phyloP scores from a whole-genome alignment of 2,797 vertebrate genomes.

The Hylomyscus alleni region DNA sequence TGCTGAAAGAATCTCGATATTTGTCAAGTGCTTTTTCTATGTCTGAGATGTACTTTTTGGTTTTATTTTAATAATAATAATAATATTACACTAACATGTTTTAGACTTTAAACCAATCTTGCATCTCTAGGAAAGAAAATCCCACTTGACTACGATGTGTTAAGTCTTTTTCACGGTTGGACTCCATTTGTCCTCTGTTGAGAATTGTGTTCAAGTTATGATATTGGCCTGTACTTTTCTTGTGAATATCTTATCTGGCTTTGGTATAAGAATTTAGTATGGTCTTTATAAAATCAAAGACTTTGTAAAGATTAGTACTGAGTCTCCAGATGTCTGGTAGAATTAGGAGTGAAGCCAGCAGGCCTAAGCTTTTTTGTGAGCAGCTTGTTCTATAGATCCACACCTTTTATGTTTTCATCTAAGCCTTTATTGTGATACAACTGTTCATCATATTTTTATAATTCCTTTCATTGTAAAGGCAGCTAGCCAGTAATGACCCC shows the following conservation, averaged over 20 bases:
- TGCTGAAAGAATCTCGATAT: constrained; percentile 29
- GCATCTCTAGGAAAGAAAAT: constrained; percentile 14
- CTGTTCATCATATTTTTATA: background rate
- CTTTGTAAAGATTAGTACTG: background rate
- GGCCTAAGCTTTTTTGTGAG: background rate
- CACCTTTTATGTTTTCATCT: constrained; percentile 27
- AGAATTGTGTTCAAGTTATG: constrained; percentile 15
- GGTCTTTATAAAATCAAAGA: constrained; percentile 31
- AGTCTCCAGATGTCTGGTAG: constrained; percentile 22
- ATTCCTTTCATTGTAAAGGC: background rate
- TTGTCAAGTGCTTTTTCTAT: constrained; percentile 45
- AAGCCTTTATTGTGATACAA: background rate
- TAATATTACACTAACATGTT: constrained; percentile 19
- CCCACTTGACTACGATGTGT: background rate
- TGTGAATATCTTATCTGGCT: background rate
- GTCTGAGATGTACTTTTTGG: background rate
- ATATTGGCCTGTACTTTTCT: background rate
- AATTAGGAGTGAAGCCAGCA: constrained; percentile 41
- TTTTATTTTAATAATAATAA: constrained; percentile 24
- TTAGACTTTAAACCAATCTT: constrained; percentile 37
- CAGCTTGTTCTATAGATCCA: background rate
- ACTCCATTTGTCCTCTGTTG: background rate
- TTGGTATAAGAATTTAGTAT: background rate
- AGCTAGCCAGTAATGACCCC: background rate
- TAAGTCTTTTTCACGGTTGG: background rate